Evolutionary conservation across 2,888 invertebrate species (phyloP), one percentile per base, ranked within the genome.

Genomic region (Orgyia antiqua): DNA sequence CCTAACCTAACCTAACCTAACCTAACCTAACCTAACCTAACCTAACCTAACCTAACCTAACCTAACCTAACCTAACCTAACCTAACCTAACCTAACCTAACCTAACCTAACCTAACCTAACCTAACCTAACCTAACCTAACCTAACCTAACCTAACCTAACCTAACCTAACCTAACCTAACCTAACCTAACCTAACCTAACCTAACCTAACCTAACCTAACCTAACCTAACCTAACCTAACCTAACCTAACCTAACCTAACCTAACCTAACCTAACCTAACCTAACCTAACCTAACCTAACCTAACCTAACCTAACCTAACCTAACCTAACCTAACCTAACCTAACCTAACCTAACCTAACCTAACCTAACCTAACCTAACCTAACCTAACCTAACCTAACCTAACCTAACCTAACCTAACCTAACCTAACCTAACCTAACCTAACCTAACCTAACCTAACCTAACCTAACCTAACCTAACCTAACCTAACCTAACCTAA

Each of bases 201-300:
- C 41, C 41, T 41, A 41, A 41, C 40, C 40, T 34, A 36, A 41
- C 40, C 40, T 41, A 41, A 41, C 41, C 41, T 41, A 41, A 41
- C 41, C 41, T 41, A 40, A 36, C 40, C 40, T 36, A 35, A 34
- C 39, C 33, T 33, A 33, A 37, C 36, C 36, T 36, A 35, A 35
- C 35, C 36, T 33, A 33, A 38, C 33, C 38, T 33, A 33, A 38
- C 33, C 38, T 33, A 33, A 38, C 33, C 38, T 33, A 33, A 38
- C 33, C 38, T 38, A 39, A 39, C 39, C 39, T 39, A 39, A 39
- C 39, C 39, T 33, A 38, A 35, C 37, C 31, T 32, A 37, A 42
- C 37, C 32, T 36, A 33, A 36, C 25, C 29, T 27, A 33, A 36
- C 35, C 36, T 33, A 33, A 28, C 26, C 26, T 31, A 27, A 36